phyloP scores from a whole-genome alignment of 1,140 invertebrate genomes.

The Drosophila azteca region DNA sequence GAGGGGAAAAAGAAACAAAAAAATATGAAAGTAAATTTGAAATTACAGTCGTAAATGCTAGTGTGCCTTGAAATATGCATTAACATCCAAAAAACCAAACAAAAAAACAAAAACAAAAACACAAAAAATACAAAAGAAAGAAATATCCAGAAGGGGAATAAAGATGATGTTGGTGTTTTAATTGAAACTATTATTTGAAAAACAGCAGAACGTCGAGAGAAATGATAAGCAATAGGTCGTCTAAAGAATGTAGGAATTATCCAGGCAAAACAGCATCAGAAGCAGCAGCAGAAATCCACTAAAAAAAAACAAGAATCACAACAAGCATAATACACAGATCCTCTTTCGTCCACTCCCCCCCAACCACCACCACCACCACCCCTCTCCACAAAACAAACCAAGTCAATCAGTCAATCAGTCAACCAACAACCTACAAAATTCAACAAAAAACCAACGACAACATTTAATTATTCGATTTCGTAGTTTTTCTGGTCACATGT shows the following conservation, averaged over 20 bases:
- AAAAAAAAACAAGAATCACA: conserved; percentile 50
- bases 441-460: conserved; percentile 47
- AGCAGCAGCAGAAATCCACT: conserved; percentile 33
- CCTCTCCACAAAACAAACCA: conserved; percentile 22
- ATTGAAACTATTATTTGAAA: conserved; percentile 40
- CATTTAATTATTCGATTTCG: conserved; percentile 51
- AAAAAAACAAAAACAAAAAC: conserved; percentile 38
- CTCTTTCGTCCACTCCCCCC: conserved; percentile 36
- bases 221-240: conserved; percentile 52
- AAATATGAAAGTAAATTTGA: conserved; percentile 54
- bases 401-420: conserved; percentile 25
- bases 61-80: conserved; percentile 82
- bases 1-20: conserved; percentile 40
- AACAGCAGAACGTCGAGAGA: conserved; percentile 14
- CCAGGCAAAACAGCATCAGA: conserved; percentile 10
- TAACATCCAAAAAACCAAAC: conserved; percentile 58
- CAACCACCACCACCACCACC: conserved; percentile 30
- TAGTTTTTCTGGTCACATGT: conserved; percentile 59
- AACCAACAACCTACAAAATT: conserved; percentile 40
- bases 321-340: conserved; percentile 73
- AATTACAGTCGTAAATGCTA: conserved; percentile 80
- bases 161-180: conserved; percentile 51
- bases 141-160: conserved; percentile 31
- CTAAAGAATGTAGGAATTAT: conserved; percentile 35
- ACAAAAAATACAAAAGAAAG: conserved; percentile 32